Evolutionary conservation across 2,797 vertebrate species (phyloP).

Genomic region (Argyrosomus regius): DNA sequence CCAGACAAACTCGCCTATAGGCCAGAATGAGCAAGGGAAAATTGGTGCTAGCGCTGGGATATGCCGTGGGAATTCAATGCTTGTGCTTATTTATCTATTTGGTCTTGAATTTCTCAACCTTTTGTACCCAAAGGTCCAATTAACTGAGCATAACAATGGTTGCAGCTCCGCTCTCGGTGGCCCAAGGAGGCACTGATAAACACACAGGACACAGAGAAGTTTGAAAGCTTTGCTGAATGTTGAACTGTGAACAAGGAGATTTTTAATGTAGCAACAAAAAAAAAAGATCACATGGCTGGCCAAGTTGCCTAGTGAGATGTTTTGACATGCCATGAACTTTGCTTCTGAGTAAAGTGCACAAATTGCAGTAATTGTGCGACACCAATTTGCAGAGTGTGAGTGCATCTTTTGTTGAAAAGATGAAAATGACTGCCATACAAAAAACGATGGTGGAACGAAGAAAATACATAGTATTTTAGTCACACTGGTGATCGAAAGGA

Average conservation of each 20-base stretch:
- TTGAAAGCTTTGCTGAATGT: conserved; percentile 66
- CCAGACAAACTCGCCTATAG: conserved; percentile 64
- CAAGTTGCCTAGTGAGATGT: conserved; percentile 72
- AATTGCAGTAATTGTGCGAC: conserved; percentile 71
- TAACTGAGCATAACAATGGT: conserved; percentile 80
- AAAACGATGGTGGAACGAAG: conserved; percentile 44
- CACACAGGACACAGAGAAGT: conserved; percentile 66
- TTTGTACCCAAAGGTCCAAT: conserved; percentile 83
- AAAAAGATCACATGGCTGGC: conserved; percentile 68
- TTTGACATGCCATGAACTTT: conserved; percentile 76
- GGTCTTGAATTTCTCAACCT: conserved; percentile 79
- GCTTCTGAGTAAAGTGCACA: conserved; percentile 54
- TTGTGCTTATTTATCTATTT: conserved; percentile 81
- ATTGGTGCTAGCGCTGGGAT: conserved; percentile 54
- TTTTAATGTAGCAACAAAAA: conserved; percentile 53
- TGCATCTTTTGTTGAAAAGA: conserved; percentile 66
- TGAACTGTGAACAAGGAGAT: conserved; percentile 70
- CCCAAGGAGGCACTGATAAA: conserved; percentile 73
- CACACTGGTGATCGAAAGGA: conserved; percentile 51
- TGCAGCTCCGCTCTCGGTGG: conserved; percentile 60
- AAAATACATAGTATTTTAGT: conserved; percentile 27
- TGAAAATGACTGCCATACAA: conserved; percentile 53
- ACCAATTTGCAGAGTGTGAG: conserved; percentile 62
- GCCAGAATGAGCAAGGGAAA: conserved; percentile 62
- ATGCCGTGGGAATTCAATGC: conserved; percentile 73